Evolutionary conservation across 2,797 vertebrate species (phyloP).

Genomic region (Babyrousa celebensis): DNA sequence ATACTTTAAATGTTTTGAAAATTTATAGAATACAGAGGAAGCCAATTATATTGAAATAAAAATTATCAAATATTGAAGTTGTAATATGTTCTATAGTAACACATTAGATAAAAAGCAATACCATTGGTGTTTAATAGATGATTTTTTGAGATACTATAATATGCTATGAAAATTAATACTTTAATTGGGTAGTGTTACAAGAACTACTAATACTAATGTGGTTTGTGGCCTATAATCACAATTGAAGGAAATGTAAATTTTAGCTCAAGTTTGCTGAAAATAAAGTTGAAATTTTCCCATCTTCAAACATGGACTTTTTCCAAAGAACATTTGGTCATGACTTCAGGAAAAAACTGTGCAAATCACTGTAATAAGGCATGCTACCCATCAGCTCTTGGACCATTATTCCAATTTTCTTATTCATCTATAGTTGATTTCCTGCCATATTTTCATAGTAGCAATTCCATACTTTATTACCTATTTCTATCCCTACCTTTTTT

Average conservation of each 20-base stretch:
- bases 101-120: slow-evolving; percentile 63
- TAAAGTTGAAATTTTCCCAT: slow-evolving; percentile 82
- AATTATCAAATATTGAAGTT: slow-evolving; percentile 57
- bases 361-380: slow-evolving; percentile 71
- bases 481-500: slow-evolving; percentile 70
- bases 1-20: slow-evolving; percentile 5
- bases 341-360: slow-evolving; percentile 32
- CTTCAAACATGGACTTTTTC: slow-evolving; percentile 71
- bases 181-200: slow-evolving; percentile 69
- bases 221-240: slow-evolving; percentile 66
- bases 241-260: slow-evolving; percentile 82
- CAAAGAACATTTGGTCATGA: slow-evolving; percentile 82
- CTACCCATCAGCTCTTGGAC: slow-evolving; percentile 72
- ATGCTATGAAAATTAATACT: slow-evolving; percentile 76
- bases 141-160: slow-evolving; percentile 66
- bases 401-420: slow-evolving; percentile 72
- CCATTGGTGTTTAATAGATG: not conserved
- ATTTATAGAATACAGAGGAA: slow-evolving; percentile 36
- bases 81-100: not conserved
- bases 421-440: slow-evolving; percentile 73
- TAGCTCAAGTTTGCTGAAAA: slow-evolving; percentile 82
- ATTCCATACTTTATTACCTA: slow-evolving; percentile 80
- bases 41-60: slow-evolving; percentile 43
- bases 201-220: slow-evolving; percentile 63
- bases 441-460: slow-evolving; percentile 79